These are phyloP conservation scores for Chlamydotis undulata DNA, from an alignment of 2,113 vertebrate genomes.

Conservation along the genomic window DNA sequence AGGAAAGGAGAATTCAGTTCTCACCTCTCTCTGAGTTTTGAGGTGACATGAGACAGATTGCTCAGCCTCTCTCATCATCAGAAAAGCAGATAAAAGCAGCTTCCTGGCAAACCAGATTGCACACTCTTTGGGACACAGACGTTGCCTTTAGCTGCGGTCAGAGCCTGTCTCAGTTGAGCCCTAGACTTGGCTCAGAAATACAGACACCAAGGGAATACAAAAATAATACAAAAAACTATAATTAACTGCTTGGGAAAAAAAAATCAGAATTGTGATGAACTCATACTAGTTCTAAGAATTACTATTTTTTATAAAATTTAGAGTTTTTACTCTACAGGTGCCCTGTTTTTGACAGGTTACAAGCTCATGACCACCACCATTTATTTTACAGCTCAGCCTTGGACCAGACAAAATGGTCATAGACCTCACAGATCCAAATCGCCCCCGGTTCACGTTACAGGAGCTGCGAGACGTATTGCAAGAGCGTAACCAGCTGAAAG, in stretches of 20 bases:
- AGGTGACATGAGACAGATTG: not conserved
- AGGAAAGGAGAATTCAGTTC: not conserved
- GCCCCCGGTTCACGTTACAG: slow-evolving; percentile 93
- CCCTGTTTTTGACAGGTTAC: not conserved
- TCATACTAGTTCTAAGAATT: not conserved
- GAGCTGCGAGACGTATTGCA: slow-evolving; percentile 94
- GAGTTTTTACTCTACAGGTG: not conserved
- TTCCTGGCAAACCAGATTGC: not conserved
- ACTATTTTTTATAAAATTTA: not conserved
- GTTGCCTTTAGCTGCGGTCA: not conserved
- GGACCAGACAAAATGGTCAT: slow-evolving; percentile 89
- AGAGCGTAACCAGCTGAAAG: slow-evolving; percentile 93
- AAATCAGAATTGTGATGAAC: not conserved
- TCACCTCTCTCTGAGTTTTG: not conserved
- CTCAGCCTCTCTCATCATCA: not conserved
- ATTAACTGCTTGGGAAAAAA: not conserved
- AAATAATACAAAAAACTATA: not conserved
- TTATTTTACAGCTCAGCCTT: slow-evolving; percentile 71
- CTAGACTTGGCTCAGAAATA: not conserved
- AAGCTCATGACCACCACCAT: not conserved
- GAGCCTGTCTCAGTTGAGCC: not conserved
- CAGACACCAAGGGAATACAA: not conserved
- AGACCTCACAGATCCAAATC: slow-evolving; percentile 90
- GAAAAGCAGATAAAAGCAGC: not conserved
- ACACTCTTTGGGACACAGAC: not conserved